These are phyloP conservation scores for Caenorhabditis remanei DNA, from an alignment of 1,140 invertebrate genomes.

Conservation along the genomic window DNA sequence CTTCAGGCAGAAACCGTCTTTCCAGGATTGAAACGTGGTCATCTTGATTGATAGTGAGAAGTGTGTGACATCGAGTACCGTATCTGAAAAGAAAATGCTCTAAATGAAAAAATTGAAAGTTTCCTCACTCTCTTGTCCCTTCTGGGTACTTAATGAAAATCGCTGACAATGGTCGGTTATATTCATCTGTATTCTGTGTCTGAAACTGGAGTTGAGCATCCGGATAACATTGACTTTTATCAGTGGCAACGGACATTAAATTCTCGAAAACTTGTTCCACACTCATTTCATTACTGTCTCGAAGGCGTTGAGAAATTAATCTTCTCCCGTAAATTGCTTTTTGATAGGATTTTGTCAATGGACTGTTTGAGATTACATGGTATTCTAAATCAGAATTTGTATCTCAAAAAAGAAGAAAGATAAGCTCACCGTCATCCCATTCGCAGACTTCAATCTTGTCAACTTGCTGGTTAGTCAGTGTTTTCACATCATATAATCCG, in stretches of 20 bases:
- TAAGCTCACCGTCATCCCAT: background rate
- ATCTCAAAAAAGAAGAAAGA: background rate
- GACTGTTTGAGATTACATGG: slow-evolving; percentile 18
- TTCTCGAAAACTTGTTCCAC: slow-evolving; percentile 1
- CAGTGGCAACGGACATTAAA: background rate
- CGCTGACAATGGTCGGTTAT: slow-evolving; percentile 66
- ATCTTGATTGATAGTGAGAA: slow-evolving; percentile 68
- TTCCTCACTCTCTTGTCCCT: background rate
- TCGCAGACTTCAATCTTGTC: background rate
- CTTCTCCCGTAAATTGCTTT: background rate
- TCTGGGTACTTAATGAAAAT: slow-evolving; percentile 67
- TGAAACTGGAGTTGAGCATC: slow-evolving; percentile 61
- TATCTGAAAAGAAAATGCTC: background rate
- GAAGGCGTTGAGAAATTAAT: background rate
- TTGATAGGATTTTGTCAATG: background rate
- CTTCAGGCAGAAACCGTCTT: slow-evolving; percentile 43
- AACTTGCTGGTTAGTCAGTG: slow-evolving; percentile 4
- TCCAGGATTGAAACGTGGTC: slow-evolving; percentile 66
- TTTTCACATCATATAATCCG: slow-evolving; percentile 4
- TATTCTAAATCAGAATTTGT: background rate
- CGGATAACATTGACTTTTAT: slow-evolving; percentile 14
- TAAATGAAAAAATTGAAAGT: background rate
- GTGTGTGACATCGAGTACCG: slow-evolving; percentile 66
- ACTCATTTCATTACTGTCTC: background rate
- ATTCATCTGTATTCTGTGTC: slow-evolving; percentile 61